Evolutionary conservation across 2,888 invertebrate genomes (phyloP).

Genomic region (Rugalucina vietnamica): DNA sequence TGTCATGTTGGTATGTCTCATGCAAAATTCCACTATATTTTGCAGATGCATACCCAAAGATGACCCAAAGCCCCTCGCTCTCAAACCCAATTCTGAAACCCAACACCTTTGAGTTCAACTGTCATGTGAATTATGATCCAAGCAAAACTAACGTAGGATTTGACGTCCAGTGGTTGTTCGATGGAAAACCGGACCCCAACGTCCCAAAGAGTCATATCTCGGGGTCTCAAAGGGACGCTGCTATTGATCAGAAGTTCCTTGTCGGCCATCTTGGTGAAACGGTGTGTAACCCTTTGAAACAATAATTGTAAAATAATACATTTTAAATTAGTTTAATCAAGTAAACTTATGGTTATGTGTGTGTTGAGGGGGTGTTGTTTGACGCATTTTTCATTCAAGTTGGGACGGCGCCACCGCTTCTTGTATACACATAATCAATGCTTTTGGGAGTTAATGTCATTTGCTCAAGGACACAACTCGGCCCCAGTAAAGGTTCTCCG

Average conservation of each 20-base stretch:
- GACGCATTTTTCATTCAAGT: too few species aligned
- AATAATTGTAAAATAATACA: too few species aligned
- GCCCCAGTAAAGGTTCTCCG: too few species aligned
- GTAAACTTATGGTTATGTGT: too few species aligned
- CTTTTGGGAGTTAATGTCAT: too few species aligned
- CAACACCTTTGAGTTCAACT: constrained; percentile 53
- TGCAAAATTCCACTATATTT: not conserved
- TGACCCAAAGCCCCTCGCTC: constrained; percentile 38
- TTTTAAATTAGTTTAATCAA: too few species aligned
- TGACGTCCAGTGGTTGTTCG: constrained; percentile 58
- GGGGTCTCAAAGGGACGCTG: constrained; percentile 22
- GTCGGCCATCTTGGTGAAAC: constrained; percentile 46
- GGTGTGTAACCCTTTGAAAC: too few species aligned
- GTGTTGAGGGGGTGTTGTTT: too few species aligned
- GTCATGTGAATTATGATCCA: constrained; percentile 46
- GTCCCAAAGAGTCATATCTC: constrained; percentile 23
- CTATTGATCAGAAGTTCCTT: constrained; percentile 47
- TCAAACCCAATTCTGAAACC: constrained; percentile 53
- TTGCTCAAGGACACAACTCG: too few species aligned
- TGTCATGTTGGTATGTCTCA: too few species aligned
- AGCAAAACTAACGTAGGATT: constrained; percentile 50
- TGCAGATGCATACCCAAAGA: constrained; percentile 50
- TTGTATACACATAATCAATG: too few species aligned
- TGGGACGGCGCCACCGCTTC: too few species aligned
- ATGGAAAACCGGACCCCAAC: constrained; percentile 43